Percentiles rank a stretch among this genome's conserved stretches.
These are phyloP conservation scores for Speoplatyrhinus poulsoni DNA, from an alignment of 2,113 vertebrate genomes.

Conservation along the genomic window DNA sequence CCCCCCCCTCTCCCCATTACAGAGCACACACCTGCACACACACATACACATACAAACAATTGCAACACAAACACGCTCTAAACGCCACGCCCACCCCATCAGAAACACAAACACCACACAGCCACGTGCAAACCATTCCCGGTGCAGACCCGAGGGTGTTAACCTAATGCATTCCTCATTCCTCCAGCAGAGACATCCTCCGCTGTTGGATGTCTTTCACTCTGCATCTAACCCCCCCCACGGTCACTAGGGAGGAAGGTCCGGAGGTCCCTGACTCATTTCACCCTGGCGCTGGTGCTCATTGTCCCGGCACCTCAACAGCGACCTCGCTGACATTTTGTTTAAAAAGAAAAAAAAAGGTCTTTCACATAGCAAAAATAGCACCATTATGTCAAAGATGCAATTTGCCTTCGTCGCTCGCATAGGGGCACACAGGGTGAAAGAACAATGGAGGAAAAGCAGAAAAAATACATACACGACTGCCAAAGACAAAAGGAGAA, in stretches of 20 bases:
- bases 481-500: background rate
- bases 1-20: background rate
- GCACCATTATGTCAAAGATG: slow-evolving; percentile 46
- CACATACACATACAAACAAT: background rate
- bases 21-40: slow-evolving; percentile 32
- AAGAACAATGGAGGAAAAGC: background rate
- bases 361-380: slow-evolving; percentile 48
- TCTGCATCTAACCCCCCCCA: slow-evolving; percentile 30
- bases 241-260: slow-evolving; percentile 34
- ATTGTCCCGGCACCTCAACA: slow-evolving; percentile 37
- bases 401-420: slow-evolving; percentile 38
- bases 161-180: slow-evolving; percentile 38
- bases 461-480: background rate
- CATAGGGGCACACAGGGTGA: background rate
- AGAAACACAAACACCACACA: background rate
- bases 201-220: slow-evolving; percentile 54
- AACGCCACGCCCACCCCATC: background rate
- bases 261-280: slow-evolving; percentile 42
- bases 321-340: slow-evolving; percentile 56
- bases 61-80: background rate
- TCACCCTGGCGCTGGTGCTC: slow-evolving; percentile 50
- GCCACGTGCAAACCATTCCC: slow-evolving; percentile 4
- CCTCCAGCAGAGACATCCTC: slow-evolving; percentile 1
- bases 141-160: slow-evolving; percentile 32
- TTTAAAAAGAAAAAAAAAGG: slow-evolving; percentile 15